phyloP scores from a whole-genome alignment of 1,140 invertebrate genomes.

The Zaprionus tsacasi region DNA sequence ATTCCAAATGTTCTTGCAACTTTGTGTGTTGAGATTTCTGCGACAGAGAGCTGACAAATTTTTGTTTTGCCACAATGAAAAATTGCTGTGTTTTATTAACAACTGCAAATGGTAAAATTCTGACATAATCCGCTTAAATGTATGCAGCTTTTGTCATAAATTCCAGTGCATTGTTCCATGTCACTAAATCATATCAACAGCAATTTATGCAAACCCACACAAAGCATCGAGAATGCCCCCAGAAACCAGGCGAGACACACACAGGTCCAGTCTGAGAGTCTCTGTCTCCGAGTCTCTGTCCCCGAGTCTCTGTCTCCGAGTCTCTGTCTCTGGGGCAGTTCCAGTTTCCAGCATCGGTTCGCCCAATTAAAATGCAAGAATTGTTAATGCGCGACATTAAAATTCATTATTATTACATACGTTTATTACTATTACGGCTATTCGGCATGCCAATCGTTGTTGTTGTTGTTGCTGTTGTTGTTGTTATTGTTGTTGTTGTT shows the following conservation, averaged over 20 bases:
- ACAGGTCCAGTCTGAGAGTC: slow-evolving; percentile 17
- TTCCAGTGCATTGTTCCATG: slow-evolving; percentile 82
- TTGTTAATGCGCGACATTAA: slow-evolving; percentile 82
- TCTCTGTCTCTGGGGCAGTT: not conserved
- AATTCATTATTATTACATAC: slow-evolving; percentile 83
- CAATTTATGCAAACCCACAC: slow-evolving; percentile 81
- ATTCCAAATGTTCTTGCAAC: slow-evolving; percentile 40
- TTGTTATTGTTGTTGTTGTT: slow-evolving; percentile 12
- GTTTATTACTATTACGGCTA: slow-evolving; percentile 73
- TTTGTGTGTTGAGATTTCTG: slow-evolving; percentile 46
- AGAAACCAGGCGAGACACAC: not conserved
- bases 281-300: slow-evolving; percentile 2
- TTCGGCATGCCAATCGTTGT: slow-evolving; percentile 58
- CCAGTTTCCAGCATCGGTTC: slow-evolving; percentile 36
- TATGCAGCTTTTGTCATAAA: slow-evolving; percentile 75
- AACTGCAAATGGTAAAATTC: slow-evolving; percentile 52
- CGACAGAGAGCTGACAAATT: slow-evolving; percentile 72
- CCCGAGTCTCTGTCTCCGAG: slow-evolving; percentile 1
- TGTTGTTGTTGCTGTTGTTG: slow-evolving; percentile 35
- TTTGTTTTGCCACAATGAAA: slow-evolving; percentile 44
- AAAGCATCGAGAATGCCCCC: slow-evolving; percentile 21
- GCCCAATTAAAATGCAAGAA: slow-evolving; percentile 82
- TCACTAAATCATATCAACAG: slow-evolving; percentile 83
- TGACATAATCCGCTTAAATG: slow-evolving; percentile 81
- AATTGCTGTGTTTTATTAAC: slow-evolving; percentile 54